Percentiles rank a stretch among this genome's conserved stretches.
Conservation (phyloP, 2,113 vertebrate genomes). For the Theristicus caerulescens region DNA sequence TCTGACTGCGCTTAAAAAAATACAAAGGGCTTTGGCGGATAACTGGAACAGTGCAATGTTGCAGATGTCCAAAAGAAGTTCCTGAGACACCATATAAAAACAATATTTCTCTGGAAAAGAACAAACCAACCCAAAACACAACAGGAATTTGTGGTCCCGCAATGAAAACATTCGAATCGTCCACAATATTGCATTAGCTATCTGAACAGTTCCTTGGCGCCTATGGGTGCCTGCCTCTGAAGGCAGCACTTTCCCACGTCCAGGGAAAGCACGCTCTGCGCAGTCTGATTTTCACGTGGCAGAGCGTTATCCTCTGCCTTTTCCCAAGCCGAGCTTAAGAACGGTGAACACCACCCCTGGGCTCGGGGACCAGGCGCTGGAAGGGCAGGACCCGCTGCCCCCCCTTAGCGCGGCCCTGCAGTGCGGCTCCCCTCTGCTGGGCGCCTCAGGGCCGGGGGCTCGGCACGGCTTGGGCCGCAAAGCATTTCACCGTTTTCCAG, state of each 20-base stretch:
- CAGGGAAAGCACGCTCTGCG: too few relatives aligned
- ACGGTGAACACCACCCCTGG: accelerated
- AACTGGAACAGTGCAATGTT: accelerated
- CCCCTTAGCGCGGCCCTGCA: neutral
- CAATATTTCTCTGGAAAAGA: neutral
- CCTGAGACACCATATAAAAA: neutral
- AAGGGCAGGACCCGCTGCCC: neutral
- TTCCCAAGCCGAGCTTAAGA: neutral
- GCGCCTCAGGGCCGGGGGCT: neutral
- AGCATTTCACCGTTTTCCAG: neutral
- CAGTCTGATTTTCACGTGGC: neutral
- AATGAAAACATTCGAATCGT: accelerated
- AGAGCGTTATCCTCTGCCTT: neutral
- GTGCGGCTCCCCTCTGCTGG: neutral
- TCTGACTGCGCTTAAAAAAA: neutral
- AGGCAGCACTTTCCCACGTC: accelerated
- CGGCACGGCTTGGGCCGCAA: too few relatives aligned
- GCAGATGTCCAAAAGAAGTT: neutral
- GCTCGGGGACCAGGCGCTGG: neutral
- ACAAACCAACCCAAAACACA: neutral
- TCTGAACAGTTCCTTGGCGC: accelerated
- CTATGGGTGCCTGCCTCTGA: neutral
- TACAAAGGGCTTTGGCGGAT: neutral
- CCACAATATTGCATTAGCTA: neutral
- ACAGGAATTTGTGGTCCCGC: neutral